Conservation (phyloP, 1,140 invertebrate species). For the Halotydeus destructor region DNA sequence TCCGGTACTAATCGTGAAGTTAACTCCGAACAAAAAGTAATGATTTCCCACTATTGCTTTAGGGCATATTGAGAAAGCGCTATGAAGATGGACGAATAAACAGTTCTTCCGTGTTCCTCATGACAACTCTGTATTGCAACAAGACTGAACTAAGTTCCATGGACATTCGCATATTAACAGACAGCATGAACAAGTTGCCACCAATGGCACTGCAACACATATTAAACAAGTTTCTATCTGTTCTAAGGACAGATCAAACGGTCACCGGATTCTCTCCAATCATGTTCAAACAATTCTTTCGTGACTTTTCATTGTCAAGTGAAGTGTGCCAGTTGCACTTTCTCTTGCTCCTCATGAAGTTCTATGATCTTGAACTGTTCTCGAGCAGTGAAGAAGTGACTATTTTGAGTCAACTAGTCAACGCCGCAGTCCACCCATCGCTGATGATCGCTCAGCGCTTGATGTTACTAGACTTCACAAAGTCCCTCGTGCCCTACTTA, state of each 20-base stretch:
- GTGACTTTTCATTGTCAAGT: conserved; percentile 2
- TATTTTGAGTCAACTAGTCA: conserved; percentile 14
- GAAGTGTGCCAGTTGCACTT: conserved; percentile 10
- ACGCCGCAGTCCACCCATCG: conserved; percentile 13
- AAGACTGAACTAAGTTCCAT: too few species aligned
- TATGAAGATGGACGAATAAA: too few species aligned
- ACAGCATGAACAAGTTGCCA: too few species aligned
- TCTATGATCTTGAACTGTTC: conserved; percentile 14
- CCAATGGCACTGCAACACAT: too few species aligned
- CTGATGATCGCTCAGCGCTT: conserved; percentile 14
- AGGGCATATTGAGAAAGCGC: too few species aligned
- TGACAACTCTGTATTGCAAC: too few species aligned
- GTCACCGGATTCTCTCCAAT: conserved; percentile 2
- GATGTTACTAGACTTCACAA: conserved; percentile 14
- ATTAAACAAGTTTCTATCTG: too few species aligned
- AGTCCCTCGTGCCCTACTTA: neutral
- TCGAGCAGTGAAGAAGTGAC: conserved; percentile 13
- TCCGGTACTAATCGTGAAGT: too few species aligned
- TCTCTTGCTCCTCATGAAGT: conserved; percentile 3
- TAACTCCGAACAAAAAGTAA: too few species aligned
- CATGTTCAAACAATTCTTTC: conserved; percentile 12
- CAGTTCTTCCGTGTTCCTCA: too few species aligned
- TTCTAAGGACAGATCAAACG: too few species aligned
- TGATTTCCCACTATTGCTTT: too few species aligned
- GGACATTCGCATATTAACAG: neutral